Base-by-base conservation (phyloP, 2,888 invertebrate species). In the Lasioglossum marginatum region DNA sequence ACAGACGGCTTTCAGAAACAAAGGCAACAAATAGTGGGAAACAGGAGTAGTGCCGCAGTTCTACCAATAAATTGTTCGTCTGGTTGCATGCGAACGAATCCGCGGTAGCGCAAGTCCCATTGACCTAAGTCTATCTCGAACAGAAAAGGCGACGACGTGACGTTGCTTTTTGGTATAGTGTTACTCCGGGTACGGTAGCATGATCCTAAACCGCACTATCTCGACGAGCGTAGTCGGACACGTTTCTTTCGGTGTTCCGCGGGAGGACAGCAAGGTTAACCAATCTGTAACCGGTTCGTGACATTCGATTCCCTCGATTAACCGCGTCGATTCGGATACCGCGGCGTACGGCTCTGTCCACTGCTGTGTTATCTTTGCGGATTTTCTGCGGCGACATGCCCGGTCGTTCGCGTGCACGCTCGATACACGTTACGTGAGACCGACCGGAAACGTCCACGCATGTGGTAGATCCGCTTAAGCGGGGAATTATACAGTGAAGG, bases 251-350 rank as follows among this genome's bases (percentile, higher is more conserved):
- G 48, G 31, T 72, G 63, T 37, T 19, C 52, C 27, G 37, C 66
- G 19, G 70, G 73, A 73, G 79, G 79, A 81, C 63, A 34, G 83
- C 86, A 83, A 89, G 89, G 84, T 85, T 88, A 83, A 86, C 86
- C 79, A 77, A 86, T 72, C 79, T 31, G 68, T 48, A 87, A 89
- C 89, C 87, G 87, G 87, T 89, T 85, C 68, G 84, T 27, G 89
- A 89, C 83, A 89, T 85, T 87, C 78, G 89, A 87, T 89, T 87
- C 84, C 70, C 63, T 74, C 83, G 82, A 89, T 89, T 82, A 82
- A 85, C 73, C 80, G 73, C 76, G 77, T 72, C 82, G 81, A 89
- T 89, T 85, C 80, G 66, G 87, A 74, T 73, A 74, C n/a, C 63
- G 76, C 57, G 52, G 6, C 0, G 8, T 0, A 6, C 63, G 66